phyloP scores from a whole-genome alignment of 2,113 vertebrate species.

The Okapia johnstoni region DNA sequence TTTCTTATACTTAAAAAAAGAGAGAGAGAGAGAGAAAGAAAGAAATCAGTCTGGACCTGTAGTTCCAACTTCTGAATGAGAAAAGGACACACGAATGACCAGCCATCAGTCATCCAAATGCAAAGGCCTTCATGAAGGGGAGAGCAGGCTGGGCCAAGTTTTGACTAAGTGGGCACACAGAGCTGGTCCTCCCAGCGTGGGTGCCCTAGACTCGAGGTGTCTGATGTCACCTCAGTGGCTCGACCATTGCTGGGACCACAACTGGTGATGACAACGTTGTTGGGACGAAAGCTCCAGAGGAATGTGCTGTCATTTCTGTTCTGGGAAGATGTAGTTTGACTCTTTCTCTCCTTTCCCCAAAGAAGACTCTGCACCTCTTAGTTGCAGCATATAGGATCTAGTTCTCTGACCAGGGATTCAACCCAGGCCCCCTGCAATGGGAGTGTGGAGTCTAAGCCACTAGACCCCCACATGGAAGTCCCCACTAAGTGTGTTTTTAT shows the following conservation, averaged over 20 bases:
- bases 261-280: rapidly evolving
- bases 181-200: rapidly evolving
- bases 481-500: not conserved
- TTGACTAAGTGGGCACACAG: not conserved
- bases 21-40: not conserved
- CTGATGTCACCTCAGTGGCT: not conserved
- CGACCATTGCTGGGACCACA: not conserved
- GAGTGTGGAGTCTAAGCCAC: not conserved
- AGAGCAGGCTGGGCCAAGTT: too few species aligned
- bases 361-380: not conserved
- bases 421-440: not conserved
- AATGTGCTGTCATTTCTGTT: not conserved
- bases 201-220: not conserved
- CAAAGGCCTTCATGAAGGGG: not conserved
- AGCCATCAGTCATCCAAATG: not conserved
- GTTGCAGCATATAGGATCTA: not conserved
- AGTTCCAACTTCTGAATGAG: not conserved
- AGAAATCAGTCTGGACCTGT: not conserved
- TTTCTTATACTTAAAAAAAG: not conserved
- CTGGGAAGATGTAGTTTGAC: not conserved
- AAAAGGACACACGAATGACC: rapidly evolving
- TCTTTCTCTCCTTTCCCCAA: not conserved
- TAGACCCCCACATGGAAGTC: not conserved
- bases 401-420: not conserved
- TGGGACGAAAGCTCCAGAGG: not conserved